Percentiles rank a stretch among this genome's conserved stretches.
These are phyloP conservation scores for Drosophila eugracilis DNA, from an alignment of 1,140 invertebrate species.

Conservation along the genomic window DNA sequence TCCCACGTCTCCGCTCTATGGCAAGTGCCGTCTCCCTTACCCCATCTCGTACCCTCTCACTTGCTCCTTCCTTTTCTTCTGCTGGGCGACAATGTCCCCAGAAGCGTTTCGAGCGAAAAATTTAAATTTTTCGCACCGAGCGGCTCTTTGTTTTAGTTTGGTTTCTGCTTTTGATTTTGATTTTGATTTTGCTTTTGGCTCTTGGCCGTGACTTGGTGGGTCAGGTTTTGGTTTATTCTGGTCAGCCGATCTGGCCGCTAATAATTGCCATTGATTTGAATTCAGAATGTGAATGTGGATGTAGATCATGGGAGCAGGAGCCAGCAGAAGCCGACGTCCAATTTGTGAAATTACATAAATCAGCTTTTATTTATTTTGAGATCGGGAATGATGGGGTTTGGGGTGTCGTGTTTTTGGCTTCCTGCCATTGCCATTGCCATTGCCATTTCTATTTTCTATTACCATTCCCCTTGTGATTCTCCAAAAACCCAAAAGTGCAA, in stretches of 20 bases:
- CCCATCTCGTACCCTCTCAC: neutral
- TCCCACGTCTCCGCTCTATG: constrained; percentile 60
- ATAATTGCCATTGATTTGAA: constrained; percentile 76
- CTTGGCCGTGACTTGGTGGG: constrained; percentile 50
- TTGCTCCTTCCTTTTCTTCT: neutral
- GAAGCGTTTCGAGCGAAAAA: constrained; percentile 81
- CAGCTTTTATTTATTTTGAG: constrained; percentile 82
- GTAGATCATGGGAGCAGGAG: constrained; percentile 50
- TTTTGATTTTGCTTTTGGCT: constrained; percentile 12
- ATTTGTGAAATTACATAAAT: constrained; percentile 82
- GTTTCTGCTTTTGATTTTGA: constrained; percentile 12
- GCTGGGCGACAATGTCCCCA: constrained; percentile 69
- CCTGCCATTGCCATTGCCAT: constrained; percentile 42
- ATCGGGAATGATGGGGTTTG: constrained; percentile 33
- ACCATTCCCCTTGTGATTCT: constrained; percentile 7
- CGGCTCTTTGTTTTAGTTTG: constrained; percentile 63
- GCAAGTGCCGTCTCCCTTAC: constrained; percentile 23
- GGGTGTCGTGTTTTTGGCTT: constrained; percentile 57
- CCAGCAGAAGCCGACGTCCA: constrained; percentile 27
- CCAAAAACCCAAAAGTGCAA: neutral
- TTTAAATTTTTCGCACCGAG: constrained; percentile 83
- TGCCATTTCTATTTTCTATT: constrained; percentile 17
- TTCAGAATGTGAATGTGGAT: constrained; percentile 29
- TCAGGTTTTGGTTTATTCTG: constrained; percentile 59
- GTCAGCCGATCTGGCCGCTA: constrained; percentile 74